Base-by-base conservation (phyloP, 2,888 invertebrate species). In the Venustoraphidia nigricollis region DNA sequence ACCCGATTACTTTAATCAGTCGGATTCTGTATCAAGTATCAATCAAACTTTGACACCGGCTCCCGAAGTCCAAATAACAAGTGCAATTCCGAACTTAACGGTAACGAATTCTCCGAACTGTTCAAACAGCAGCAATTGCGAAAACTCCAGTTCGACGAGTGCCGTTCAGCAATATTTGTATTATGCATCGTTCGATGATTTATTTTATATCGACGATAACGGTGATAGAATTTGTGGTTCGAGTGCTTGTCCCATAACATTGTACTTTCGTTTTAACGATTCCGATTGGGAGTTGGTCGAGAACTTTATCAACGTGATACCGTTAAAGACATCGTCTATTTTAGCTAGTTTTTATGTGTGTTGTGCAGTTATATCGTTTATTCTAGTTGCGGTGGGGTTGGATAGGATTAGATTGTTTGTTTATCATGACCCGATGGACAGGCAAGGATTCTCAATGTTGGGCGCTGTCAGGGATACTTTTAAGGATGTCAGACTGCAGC, bases 401-500 rank as follows among this genome's bases (percentile, higher is more conserved):
- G 76, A 72, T 56, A 73, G 68, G 55, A 75, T 71, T 60, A 70
- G 67, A 57, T 73, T 69, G 56, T 75, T 67, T 61, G 75, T 72
- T 61, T 70, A 69, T 53, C 73, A 78, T 66, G 77, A 74, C 50
- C 62, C 63, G 41, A 52, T 59, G 42, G 64, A 66, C 52, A 54
- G 64, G 9, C 59, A 72, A 62, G 65, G 51, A 63, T 63, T 41
- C 65, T 70, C 58, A 61, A 73, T 44, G 56, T 67, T 60, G 58
- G 71, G 56, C 62, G 75, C 58, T 59, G 73, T 70, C 58, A 66
- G 62, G 47, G 67, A 67, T 37, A 67, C 73, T 2, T 74, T 79
- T 54, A 71, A 71, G 50, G 82, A 83, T 60, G 73, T 76, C 1
- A 70, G 77, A 46, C 66, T 86, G 37, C 72, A 82, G 55, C 74